phyloP scores from a whole-genome alignment of 2,888 invertebrate genomes.

The Amphimallon solstitiale region DNA sequence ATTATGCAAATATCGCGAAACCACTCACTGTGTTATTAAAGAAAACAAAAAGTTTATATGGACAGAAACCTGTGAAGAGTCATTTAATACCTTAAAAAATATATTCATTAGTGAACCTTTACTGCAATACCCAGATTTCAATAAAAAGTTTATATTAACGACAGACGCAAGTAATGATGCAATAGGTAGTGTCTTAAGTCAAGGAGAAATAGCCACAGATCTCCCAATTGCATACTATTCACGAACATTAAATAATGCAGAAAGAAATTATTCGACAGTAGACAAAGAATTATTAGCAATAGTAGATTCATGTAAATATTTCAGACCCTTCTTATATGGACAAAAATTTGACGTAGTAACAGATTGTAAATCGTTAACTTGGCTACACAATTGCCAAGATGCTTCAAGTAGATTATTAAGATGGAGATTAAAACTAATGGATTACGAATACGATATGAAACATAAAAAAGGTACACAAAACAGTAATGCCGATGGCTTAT shows the following conservation, averaged over 20 bases:
- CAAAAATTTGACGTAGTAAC: constrained; percentile 34
- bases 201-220: constrained; percentile 18
- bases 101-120: too few relatives aligned
- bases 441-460: constrained; percentile 34
- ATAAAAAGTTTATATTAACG: constrained; percentile 25
- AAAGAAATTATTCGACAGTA: constrained; percentile 27
- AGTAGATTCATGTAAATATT: constrained; percentile 31
- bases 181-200: constrained; percentile 31
- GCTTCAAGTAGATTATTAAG: constrained; percentile 26
- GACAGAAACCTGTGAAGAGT: constrained; percentile 7
- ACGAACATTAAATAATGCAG: constrained; percentile 31
- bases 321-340: constrained; percentile 34
- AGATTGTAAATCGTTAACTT: constrained; percentile 32
- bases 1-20: constrained; percentile 36
- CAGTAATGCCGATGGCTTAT: constrained; percentile 34
- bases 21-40: constrained; percentile 28
- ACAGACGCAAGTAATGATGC: constrained; percentile 29
- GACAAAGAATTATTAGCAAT: constrained; percentile 34
- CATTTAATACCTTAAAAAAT: constrained; percentile 19
- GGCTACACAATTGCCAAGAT: constrained; percentile 32
- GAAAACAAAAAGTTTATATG: constrained; percentile 27
- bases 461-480: constrained; percentile 33
- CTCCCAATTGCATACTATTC: constrained; percentile 33
- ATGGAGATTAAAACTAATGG: constrained; percentile 33
- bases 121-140: constrained; percentile 36